These are phyloP conservation scores for Colius striatus DNA, from an alignment of 2,113 vertebrate species.

Conservation along the genomic window DNA sequence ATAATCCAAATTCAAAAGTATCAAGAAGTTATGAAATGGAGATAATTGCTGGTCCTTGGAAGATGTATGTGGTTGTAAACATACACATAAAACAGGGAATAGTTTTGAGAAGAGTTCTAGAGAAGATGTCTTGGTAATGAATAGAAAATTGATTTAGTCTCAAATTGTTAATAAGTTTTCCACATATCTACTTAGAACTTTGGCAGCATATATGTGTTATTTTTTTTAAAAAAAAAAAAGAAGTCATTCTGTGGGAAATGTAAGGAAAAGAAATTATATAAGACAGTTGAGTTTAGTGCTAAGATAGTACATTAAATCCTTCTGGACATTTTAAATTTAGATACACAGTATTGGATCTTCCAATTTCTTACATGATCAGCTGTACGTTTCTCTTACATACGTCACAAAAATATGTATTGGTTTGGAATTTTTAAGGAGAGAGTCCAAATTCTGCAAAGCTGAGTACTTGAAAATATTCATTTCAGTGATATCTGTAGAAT, in stretches of 20 bases:
- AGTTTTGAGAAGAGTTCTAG: conserved; percentile 8
- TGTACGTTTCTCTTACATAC: not conserved
- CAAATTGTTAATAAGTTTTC: not conserved
- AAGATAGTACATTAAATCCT: not conserved
- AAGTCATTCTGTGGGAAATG: not conserved
- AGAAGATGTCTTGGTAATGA: not conserved
- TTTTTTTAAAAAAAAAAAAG: not conserved
- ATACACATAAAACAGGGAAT: not conserved
- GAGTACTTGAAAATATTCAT: not conserved
- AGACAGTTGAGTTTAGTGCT: not conserved
- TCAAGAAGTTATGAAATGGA: conserved; percentile 52
- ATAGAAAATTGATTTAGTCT: conserved; percentile 10
- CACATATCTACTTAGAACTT: conserved; percentile 15
- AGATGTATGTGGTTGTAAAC: not conserved
- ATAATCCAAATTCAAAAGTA: conserved; percentile 71
- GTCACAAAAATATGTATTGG: not conserved
- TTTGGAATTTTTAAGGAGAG: not conserved
- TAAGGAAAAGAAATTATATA: not conserved
- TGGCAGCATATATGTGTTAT: not conserved
- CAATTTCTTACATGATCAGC: not conserved
- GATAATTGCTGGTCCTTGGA: conserved; percentile 54
- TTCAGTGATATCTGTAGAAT: not conserved
- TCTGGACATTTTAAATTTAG: not conserved
- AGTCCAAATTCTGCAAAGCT: not conserved
- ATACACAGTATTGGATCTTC: not conserved